Evolutionary conservation across 2,797 vertebrate genomes (phyloP).

Genomic region (Sciurus vulgaris): DNA sequence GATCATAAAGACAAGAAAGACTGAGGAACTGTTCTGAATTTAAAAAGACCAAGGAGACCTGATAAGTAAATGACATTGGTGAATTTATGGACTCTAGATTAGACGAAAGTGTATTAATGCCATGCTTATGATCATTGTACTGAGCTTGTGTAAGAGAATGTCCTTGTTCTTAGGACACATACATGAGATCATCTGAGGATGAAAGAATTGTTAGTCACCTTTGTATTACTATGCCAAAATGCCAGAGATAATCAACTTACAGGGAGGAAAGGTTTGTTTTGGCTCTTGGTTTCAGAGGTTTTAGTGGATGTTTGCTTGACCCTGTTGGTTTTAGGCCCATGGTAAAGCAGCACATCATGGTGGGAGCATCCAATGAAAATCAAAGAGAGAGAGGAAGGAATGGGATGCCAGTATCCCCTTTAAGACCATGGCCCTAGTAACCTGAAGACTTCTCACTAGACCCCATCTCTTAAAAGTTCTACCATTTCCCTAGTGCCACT

Average conservation of each 20-base stretch:
- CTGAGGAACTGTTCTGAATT: no score
- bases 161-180: background rate
- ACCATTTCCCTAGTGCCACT: no score
- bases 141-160: background rate
- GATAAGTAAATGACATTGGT: background rate
- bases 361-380: no score
- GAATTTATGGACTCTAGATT: fast-evolving
- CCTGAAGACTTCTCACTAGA: no score
- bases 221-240: background rate
- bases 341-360: background rate
- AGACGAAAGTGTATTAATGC: background rate
- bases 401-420: no score
- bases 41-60: background rate
- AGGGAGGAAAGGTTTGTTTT: background rate
- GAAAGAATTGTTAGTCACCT: background rate
- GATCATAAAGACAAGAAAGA: background rate
- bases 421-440: no score
- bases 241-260: background rate
- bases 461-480: no score
- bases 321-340: background rate
- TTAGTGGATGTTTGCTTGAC: no score
- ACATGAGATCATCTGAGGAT: no score
- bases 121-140: fast-evolving
- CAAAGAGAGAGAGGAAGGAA: background rate
- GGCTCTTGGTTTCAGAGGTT: background rate